Evolutionary conservation across 2,888 invertebrate genomes (phyloP).

Genomic region (Tinea pellionella): DNA sequence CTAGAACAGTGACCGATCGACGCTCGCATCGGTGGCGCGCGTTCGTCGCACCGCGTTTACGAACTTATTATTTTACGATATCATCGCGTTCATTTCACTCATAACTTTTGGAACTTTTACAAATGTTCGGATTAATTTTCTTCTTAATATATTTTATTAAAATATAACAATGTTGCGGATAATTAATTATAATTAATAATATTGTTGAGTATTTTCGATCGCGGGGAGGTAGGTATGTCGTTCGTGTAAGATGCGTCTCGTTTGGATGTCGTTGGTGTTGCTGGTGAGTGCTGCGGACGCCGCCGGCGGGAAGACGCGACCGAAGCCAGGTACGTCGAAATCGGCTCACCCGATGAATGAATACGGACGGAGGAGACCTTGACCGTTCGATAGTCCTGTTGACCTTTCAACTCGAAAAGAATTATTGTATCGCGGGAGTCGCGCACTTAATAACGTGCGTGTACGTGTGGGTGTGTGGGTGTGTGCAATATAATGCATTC

Average conservation of each 20-base stretch:
- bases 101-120: too few species aligned
- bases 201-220: neutral
- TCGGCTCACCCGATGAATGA: slow-evolving; percentile 51
- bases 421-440: too few species aligned
- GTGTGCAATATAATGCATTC: too few species aligned
- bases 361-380: too few species aligned
- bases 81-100: too few species aligned
- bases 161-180: neutral
- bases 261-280: slow-evolving; percentile 33
- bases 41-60: neutral
- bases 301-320: slow-evolving; percentile 16
- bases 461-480: too few species aligned
- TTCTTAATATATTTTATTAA: too few species aligned
- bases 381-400: too few species aligned
- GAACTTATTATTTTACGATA: neutral
- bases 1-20: slow-evolving; percentile 2
- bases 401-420: too few species aligned
- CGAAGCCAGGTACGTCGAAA: slow-evolving; percentile 51
- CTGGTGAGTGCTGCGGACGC: slow-evolving; percentile 38
- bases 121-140: too few species aligned
- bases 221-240: slow-evolving; percentile 27
- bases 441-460: too few species aligned
- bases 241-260: slow-evolving; percentile 44
- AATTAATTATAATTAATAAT: neutral
- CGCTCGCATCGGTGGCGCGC: neutral